Percentiles rank a stretch among this genome's conserved stretches.
These are phyloP conservation scores for Machimus atricapillus DNA, from an alignment of 2,888 invertebrate species.

Conservation along the genomic window DNA sequence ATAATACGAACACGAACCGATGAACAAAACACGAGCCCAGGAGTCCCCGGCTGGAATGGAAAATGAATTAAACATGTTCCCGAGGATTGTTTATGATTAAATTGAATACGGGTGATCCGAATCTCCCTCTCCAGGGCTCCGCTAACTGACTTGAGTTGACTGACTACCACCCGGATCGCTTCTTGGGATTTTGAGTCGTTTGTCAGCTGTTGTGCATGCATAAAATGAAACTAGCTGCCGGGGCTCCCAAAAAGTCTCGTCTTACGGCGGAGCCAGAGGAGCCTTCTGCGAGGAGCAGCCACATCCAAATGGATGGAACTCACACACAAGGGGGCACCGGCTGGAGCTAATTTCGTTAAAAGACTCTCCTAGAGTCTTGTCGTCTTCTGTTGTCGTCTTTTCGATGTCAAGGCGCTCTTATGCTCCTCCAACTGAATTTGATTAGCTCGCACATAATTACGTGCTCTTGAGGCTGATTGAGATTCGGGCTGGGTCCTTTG, in stretches of 20 bases:
- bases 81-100: constrained; percentile 26
- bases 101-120: constrained; percentile 20
- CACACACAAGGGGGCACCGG: not conserved
- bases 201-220: constrained; percentile 8
- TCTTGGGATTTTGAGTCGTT: not conserved
- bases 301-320: not conserved
- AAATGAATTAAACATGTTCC: constrained; percentile 31
- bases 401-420: not conserved
- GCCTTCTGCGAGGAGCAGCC: not conserved
- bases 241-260: not conserved
- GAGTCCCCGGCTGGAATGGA: not conserved
- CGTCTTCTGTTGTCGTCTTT: not conserved
- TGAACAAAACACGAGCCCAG: not conserved
- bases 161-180: constrained; percentile 7
- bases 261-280: not conserved
- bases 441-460: not conserved
- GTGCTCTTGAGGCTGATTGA: not conserved
- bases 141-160: not conserved
- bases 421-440: not conserved
- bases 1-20: not conserved
- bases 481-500: not conserved
- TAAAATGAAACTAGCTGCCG: not conserved
- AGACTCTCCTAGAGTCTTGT: not conserved
- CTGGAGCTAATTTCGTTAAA: not conserved
- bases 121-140: not conserved